A percentile compares a stretch with the other conserved stretches of the same genome.
Evolutionary conservation across 2,113 vertebrate species (phyloP).

Genomic region (Myiopsitta monachus): DNA sequence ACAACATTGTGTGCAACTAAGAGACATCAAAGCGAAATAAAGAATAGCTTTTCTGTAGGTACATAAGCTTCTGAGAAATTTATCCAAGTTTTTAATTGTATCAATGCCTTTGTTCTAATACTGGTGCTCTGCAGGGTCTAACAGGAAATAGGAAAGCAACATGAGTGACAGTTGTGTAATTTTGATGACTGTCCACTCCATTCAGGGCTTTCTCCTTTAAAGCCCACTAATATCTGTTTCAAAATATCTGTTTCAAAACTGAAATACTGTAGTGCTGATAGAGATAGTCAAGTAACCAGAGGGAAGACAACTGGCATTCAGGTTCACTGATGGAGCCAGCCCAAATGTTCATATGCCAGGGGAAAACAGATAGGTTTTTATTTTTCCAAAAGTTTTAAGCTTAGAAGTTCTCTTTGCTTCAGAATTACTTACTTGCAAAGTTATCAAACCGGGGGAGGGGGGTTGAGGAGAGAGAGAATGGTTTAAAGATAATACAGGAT

Average conservation of each 20-base stretch:
- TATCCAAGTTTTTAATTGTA: background rate
- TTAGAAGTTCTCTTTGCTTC: background rate
- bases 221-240: background rate
- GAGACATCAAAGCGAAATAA: background rate
- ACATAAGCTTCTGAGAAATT: background rate
- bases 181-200: background rate
- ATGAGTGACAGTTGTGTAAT: background rate
- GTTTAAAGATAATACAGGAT: too few species aligned
- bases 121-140: rapidly evolving
- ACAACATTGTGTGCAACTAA: too few species aligned
- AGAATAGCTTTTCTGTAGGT: background rate
- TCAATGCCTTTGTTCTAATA: background rate
- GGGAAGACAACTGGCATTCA: background rate
- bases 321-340: background rate
- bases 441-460: too few species aligned
- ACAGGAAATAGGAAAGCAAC: background rate
- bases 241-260: background rate
- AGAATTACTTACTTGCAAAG: background rate
- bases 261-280: background rate
- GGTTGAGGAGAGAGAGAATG: rapidly evolving
- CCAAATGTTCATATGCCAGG: background rate
- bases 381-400: rapidly evolving
- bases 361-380: rapidly evolving
- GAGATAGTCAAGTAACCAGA: background rate
- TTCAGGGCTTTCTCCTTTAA: background rate